Evolutionary conservation across 2,797 vertebrate species (phyloP).

Genomic region (Cottoperca gobio): DNA sequence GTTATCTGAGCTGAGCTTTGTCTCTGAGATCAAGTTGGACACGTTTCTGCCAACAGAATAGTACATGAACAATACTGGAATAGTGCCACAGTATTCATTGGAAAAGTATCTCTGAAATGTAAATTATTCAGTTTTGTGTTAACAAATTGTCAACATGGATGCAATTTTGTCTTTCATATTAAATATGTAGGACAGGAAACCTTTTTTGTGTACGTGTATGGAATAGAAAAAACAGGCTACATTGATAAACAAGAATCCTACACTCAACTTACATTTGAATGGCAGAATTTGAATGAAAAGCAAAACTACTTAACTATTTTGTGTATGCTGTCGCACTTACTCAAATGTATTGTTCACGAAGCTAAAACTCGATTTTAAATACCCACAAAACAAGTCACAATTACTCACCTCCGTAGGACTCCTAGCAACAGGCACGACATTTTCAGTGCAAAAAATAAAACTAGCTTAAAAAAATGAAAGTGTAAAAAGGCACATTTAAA

Average conservation of each 20-base stretch:
- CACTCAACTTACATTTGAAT: background rate
- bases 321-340: background rate
- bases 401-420: constrained; percentile 77
- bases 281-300: background rate
- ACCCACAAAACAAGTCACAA: background rate
- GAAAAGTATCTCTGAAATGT: too few species aligned
- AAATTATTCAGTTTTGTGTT: background rate
- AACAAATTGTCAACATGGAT: background rate
- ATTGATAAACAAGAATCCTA: too few species aligned
- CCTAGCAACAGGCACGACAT: constrained; percentile 80
- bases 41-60: constrained; percentile 25
- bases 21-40: constrained; percentile 41
- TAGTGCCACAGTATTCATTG: background rate
- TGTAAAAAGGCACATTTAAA: constrained; percentile 23
- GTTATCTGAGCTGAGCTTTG: background rate
- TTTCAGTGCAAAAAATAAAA: constrained; percentile 31
- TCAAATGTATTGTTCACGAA: background rate
- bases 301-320: background rate
- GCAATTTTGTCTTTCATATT: background rate
- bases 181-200: background rate
- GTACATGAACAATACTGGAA: background rate
- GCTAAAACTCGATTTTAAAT: background rate
- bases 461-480: background rate
- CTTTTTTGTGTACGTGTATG: background rate
- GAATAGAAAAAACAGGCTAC: background rate